Percentiles rank a stretch among this genome's conserved stretches.
phyloP scores from a whole-genome alignment of 2,888 invertebrate species.

The Cynaeus angustus region DNA sequence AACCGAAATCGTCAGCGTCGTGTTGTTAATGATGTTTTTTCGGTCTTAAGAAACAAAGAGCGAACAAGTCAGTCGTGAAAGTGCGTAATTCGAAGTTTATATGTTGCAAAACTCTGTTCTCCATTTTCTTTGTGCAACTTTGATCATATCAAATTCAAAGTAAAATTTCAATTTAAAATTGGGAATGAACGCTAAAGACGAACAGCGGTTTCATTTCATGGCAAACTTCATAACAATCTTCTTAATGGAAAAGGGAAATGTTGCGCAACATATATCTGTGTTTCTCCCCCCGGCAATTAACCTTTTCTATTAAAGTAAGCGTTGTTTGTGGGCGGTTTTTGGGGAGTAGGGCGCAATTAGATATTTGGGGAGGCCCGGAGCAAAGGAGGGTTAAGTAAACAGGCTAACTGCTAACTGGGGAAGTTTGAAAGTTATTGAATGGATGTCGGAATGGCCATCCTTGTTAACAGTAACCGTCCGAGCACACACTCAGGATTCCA shows the following conservation, averaged over 20 bases:
- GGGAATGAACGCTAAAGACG: constrained; percentile 63
- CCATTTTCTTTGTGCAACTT: constrained; percentile 62
- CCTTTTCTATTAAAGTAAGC: constrained; percentile 26
- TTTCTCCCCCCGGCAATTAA: constrained; percentile 29
- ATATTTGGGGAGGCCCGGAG: constrained; percentile 26
- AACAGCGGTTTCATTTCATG: constrained; percentile 63
- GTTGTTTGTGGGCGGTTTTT: constrained; percentile 11
- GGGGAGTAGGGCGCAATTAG: constrained; percentile 18
- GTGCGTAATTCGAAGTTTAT: constrained; percentile 37
- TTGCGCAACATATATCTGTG: constrained; percentile 35
- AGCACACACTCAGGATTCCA: constrained; percentile 54
- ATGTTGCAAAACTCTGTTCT: constrained; percentile 34
- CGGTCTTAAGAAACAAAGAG: constrained; percentile 19
- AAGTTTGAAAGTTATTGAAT: constrained; percentile 70
- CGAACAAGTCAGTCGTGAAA: constrained; percentile 38
- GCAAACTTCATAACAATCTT: constrained; percentile 57
- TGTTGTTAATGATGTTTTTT: constrained; percentile 35
- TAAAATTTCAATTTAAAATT: constrained; percentile 69
- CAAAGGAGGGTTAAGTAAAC: constrained; percentile 62
- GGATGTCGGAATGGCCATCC: constrained; percentile 66
- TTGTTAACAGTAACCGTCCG: constrained; percentile 59
- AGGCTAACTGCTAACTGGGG: constrained; percentile 69
- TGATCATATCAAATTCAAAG: constrained; percentile 68
- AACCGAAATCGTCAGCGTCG: constrained; percentile 6
- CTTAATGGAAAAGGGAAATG: constrained; percentile 41